Conservation (phyloP, 2,113 vertebrate species). For the Anolis carolinensis region DNA sequence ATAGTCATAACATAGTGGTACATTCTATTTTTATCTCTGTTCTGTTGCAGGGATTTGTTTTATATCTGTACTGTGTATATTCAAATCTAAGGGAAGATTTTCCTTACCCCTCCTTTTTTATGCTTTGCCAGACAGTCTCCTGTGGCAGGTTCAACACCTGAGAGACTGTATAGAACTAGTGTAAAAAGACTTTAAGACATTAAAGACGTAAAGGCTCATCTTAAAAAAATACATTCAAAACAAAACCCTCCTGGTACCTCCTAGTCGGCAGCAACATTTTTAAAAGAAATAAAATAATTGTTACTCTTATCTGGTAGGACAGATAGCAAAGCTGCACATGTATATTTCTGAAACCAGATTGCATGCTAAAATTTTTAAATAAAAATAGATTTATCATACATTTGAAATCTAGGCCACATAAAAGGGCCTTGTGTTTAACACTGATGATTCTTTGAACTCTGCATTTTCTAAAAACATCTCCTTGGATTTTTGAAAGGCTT, state of each 20-base stretch:
- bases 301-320: not conserved
- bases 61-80: not conserved
- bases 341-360: not conserved
- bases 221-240: too few relatives aligned
- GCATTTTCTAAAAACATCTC: not conserved
- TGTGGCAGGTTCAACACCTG: not conserved
- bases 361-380: not conserved
- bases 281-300: not conserved
- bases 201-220: too few relatives aligned
- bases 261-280: not conserved
- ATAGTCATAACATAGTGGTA: too few relatives aligned
- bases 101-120: not conserved
- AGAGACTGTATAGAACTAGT: too few relatives aligned
- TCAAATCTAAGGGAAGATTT: not conserved
- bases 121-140: not conserved
- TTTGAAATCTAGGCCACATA: not conserved
- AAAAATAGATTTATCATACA: not conserved
- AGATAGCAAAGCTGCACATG: not conserved
- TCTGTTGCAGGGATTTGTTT: not conserved
- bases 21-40: too few relatives aligned
- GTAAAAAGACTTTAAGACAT: too few relatives aligned
- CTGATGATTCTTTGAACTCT: not conserved
- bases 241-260: not conserved
- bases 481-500: slow-evolving; percentile 54
- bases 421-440: not conserved